phyloP scores from a whole-genome alignment of 2,797 vertebrate genomes.

The Rallus crepitans region DNA sequence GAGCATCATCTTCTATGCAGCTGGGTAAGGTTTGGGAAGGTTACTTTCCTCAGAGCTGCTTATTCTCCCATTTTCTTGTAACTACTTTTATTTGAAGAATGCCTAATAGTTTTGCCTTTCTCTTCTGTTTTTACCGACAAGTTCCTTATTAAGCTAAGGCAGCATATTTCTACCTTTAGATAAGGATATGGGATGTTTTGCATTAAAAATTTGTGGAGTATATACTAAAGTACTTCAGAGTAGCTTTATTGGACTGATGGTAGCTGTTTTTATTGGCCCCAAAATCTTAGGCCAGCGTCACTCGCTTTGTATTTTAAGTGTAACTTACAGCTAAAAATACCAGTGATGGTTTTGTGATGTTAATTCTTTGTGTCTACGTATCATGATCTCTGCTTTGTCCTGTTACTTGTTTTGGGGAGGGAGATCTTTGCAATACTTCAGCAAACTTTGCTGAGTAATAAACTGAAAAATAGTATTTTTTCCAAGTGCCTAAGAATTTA shows the following conservation, averaged over 20 bases:
- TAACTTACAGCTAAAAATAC: constrained; percentile 5
- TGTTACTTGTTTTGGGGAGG: background rate
- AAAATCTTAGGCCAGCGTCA: background rate
- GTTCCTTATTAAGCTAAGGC: constrained; percentile 25
- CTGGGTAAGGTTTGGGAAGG: background rate
- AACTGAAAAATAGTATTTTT: background rate
- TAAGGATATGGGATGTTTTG: background rate
- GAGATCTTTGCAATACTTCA: background rate
- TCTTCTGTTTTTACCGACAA: background rate
- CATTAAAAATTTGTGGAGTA: background rate
- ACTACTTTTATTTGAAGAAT: background rate
- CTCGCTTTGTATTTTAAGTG: background rate
- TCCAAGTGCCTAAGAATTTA: constrained; percentile 14
- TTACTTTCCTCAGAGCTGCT: background rate
- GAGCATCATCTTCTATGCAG: background rate
- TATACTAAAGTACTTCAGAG: background rate
- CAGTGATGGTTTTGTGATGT: background rate
- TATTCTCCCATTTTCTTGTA: background rate
- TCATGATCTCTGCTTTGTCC: background rate
- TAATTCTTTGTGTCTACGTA: background rate
- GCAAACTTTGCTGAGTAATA: background rate
- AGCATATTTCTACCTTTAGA: constrained; percentile 11
- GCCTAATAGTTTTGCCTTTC: background rate
- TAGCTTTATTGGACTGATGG: background rate
- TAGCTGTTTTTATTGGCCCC: background rate